Base-by-base conservation (phyloP, 2,888 invertebrate genomes). In the Microplitis deprimator region DNA sequence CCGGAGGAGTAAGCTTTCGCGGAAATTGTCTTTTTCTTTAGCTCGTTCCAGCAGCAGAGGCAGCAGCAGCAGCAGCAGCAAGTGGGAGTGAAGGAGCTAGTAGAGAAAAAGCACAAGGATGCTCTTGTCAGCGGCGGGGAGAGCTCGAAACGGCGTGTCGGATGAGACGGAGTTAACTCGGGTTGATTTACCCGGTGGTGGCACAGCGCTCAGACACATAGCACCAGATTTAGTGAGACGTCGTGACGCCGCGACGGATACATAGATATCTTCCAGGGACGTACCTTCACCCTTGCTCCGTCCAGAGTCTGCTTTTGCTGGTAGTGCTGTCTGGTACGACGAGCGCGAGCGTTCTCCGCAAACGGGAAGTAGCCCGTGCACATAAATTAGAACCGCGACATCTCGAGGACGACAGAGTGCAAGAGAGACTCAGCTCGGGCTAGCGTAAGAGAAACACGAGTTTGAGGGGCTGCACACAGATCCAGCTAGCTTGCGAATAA, bases 211-310 rank as follows among this genome's bases (percentile, higher is more conserved):
- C 86, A 87, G 87, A 87, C 88, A 87, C 87, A 87, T 87, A 88
- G 85, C 88, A 85, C 86, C 87, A 88, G 88, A 88, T 89, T 89
- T 88, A 88, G 87, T 87, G 88, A 87, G 87, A 88, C 87, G 88
- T 88, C 86, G 86, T 86, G 88, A 87, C 86, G 87, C 85, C 85
- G 84, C 86, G 86, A 87, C 88, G 88, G 86, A 87, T 87, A 87
- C 88, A 87, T 87, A 87, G 88, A 88, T 88, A 88, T 88, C 88
- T 88, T 87, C 86, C 85, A 84, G 85, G 84, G 82, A 84, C 83
- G 86, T 86, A 86, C 86, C 84, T 86, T 84, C 84, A 83, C 82
- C 84, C 82, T 81, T 80, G 81, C 83, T 82, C 80, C 82, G 84
- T 83, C 85, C 84, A 83, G 81, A 50, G 50, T 13, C 50, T 50